phyloP scores from a whole-genome alignment of 2,888 invertebrate species.

The Nyleta sp. region DNA sequence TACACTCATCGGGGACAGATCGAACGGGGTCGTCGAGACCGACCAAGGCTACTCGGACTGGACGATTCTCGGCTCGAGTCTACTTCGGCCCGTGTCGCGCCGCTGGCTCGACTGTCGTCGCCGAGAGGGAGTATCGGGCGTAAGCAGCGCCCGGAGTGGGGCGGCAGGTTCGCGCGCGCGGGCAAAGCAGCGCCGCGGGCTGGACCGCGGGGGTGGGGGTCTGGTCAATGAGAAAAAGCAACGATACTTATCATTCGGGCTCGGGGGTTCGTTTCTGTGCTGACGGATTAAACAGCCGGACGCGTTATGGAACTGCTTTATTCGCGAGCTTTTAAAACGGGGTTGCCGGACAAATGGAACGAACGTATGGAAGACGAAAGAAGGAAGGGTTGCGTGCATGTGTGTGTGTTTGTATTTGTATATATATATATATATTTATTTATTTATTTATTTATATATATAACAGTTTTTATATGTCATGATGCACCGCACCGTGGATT shows the following conservation, averaged over 20 bases:
- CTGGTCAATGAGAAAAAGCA: conserved; percentile 51
- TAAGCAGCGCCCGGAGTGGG: conserved; percentile 44
- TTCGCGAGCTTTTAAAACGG: too few species aligned
- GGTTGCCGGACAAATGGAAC: too few species aligned
- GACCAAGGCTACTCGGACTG: conserved; percentile 28
- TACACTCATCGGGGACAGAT: conserved; percentile 31
- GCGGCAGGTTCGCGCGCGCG: conserved; percentile 27
- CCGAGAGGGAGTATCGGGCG: conserved; percentile 59
- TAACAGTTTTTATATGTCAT: too few species aligned
- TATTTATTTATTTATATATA: background rate
- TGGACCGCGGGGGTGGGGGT: conserved; percentile 33
- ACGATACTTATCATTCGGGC: conserved; percentile 34
- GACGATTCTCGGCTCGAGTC: conserved; percentile 17
- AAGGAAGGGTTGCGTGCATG: too few species aligned
- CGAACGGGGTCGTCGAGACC: conserved; percentile 21
- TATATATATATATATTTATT: background rate
- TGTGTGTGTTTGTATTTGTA: too few species aligned
- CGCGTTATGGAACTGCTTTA: conserved; percentile 21
- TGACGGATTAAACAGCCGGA: conserved; percentile 20
- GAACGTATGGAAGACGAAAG: too few species aligned
- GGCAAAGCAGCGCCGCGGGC: conserved; percentile 40
- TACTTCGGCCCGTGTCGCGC: conserved; percentile 51
- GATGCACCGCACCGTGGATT: too few species aligned
- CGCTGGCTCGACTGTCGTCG: conserved; percentile 56
- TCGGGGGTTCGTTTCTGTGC: conserved; percentile 25